Base-by-base conservation (phyloP, 2,797 vertebrate genomes). In the Dicrostonyx torquatus region DNA sequence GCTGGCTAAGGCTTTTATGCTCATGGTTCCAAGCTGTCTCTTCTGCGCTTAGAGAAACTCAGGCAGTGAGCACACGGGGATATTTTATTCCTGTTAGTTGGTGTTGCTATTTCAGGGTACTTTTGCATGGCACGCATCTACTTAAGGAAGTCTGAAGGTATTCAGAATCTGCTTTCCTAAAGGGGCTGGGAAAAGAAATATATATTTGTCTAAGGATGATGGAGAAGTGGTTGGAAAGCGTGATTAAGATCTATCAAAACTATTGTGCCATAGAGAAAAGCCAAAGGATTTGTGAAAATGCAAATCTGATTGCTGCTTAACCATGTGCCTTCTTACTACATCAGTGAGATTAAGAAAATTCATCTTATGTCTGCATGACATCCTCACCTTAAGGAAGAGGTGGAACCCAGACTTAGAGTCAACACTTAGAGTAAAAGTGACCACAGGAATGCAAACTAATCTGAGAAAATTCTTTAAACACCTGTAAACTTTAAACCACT, bases 31-130 rank as follows among this genome's bases (percentile, higher is more conserved):
- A 92, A 79, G 91, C 58, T 93, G 50, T 75, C 86, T 93, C 58
- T 87, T 48, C 43, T 1, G 48, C 58, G 64, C 8, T 72, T 60
- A 85, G 95, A 87, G 43, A 91, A 37, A 75, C 22, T 22, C 50
- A 60, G 77, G 62, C 79, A 4, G 58, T 37, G 66, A 90, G 43
- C 34, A 90, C 64, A 92, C 34, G 26, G 78, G 26, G 64, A 60
- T 93, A 72, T 94, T 93, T 95, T 83, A 90, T 82, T 89, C 37
- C 43, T 24, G n/a, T 45, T 86, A 70, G 20, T 50, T 89, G 55
- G 43, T 88, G 64, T 87, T 95, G 79, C 76, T 64, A 80, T 94
- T 95, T 95, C 48, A 87, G 93, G 88, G 88, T 64, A 94, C n/a
- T 88, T 85, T 88, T 94, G 55, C 50, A 62, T 70, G 13, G 1